Evolutionary conservation across 2,888 invertebrate species (phyloP).

Genomic region (Andrena bicolor): DNA sequence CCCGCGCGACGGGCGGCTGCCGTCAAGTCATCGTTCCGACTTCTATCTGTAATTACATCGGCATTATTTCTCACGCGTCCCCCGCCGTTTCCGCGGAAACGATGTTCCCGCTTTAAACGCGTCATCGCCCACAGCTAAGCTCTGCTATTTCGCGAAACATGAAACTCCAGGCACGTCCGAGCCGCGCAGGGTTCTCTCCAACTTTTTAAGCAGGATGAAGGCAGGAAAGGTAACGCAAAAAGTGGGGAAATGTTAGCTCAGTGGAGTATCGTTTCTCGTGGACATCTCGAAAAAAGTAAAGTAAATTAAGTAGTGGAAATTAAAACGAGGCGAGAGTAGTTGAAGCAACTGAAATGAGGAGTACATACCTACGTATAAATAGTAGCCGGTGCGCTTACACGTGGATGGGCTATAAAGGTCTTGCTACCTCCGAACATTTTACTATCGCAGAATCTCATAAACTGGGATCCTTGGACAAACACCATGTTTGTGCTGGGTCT

Average conservation of each 20-base stretch:
- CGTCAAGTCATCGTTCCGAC: not conserved
- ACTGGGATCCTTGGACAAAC: too few relatives aligned
- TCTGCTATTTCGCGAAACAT: not conserved
- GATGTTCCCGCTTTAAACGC: not conserved
- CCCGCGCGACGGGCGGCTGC: not conserved
- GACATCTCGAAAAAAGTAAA: too few relatives aligned
- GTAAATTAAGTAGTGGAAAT: not conserved
- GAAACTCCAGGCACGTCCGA: not conserved
- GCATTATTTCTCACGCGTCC: not conserved
- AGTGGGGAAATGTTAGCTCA: too few relatives aligned
- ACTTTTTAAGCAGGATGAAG: not conserved
- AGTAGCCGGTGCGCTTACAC: not conserved
- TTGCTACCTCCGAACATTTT: not conserved
- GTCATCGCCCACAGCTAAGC: not conserved
- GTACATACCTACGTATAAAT: not conserved
- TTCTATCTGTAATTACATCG: not conserved
- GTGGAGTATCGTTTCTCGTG: too few relatives aligned
- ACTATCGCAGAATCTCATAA: not conserved
- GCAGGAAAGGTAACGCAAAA: not conserved
- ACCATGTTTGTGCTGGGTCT: too few relatives aligned
- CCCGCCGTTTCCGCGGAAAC: not conserved
- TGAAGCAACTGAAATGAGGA: not conserved
- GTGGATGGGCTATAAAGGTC: not conserved
- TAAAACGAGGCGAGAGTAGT: not conserved
- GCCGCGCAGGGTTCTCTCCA: not conserved